Conservation (phyloP, 2,113 vertebrate genomes). For the Gopherus flavomarginatus region DNA sequence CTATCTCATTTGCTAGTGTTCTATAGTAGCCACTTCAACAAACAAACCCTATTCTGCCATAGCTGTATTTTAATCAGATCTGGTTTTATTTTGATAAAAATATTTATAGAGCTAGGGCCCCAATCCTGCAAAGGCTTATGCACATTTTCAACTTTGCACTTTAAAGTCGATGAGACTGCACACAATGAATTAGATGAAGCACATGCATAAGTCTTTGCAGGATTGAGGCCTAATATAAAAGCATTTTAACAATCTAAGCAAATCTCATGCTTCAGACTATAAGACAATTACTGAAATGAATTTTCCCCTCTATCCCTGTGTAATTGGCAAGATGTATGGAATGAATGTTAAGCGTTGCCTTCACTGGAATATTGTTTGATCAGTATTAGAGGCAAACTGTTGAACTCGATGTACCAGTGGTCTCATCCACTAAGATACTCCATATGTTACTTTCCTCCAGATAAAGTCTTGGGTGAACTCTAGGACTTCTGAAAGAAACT, state of each 20-base stretch:
- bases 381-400: not conserved
- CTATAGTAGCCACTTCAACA: not conserved
- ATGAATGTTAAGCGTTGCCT: not conserved
- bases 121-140: accelerated
- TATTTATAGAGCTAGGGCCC: not conserved
- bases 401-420: not conserved
- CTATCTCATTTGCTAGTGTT: not conserved
- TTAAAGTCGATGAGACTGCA: not conserved
- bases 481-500: not conserved
- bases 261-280: accelerated
- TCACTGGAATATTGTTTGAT: not conserved
- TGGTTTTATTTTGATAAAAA: not conserved
- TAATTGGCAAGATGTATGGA: not conserved
- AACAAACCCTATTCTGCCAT: too few species aligned
- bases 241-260: not conserved
- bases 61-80: not conserved
- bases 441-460: not conserved
- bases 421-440: not conserved
- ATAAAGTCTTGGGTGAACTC: not conserved
- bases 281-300: not conserved
- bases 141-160: not conserved
- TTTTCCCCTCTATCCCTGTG: not conserved
- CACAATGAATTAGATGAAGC: not conserved
- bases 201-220: not conserved
- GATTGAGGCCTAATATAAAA: not conserved